Evolutionary conservation across 2,888 invertebrate genomes (phyloP), one percentile per base, ranked within the genome.

Genomic region (Ceriagrion tenellum): DNA sequence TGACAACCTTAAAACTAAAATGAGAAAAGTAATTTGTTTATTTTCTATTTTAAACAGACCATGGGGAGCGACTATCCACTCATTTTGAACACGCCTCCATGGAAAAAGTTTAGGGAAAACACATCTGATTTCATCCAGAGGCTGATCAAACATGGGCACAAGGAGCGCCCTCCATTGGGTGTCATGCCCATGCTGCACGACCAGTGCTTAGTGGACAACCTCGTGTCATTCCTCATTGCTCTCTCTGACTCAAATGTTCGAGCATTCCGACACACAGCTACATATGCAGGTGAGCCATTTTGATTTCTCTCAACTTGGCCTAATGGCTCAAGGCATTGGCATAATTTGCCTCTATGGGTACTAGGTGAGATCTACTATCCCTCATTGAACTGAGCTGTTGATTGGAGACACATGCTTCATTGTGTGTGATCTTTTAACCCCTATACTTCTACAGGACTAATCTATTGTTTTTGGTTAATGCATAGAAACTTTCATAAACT

Each of bases 51-150:
- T 13, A 47, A 95, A 88, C 89, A 97, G 97, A 81, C 81, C 81
- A 97, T 98, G 96, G 97, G 97, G 96, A 97, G 97, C 35, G 98
- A 98, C 96, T 98, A 98, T 96, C 98, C 98, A 13, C 96, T 98
- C 23, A 97, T 98, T n/a, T 97, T 97, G 97, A 96, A 97, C 95
- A 97, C 97, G 0, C 97, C 97, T 16, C 97, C 97, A 96, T 97
- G 97, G 97, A 97, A 97, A 96, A 97, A 97, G 96, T 98, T 98
- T 96, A 97, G 97, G 88, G 96, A 96, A 63, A 97, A 97, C 96
- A 97, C 97, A 96, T 97, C 97, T 96, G 97, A 97, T 95, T 98
- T 98, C 96, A 97, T 98, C 23, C 97, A 97, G 96, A 96, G 97
- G 16, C 96, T 98, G 95, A 97, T 98, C 90, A 97, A 97, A 23